Conservation (phyloP, 1,140 invertebrate genomes). For the Psix sp. region DNA sequence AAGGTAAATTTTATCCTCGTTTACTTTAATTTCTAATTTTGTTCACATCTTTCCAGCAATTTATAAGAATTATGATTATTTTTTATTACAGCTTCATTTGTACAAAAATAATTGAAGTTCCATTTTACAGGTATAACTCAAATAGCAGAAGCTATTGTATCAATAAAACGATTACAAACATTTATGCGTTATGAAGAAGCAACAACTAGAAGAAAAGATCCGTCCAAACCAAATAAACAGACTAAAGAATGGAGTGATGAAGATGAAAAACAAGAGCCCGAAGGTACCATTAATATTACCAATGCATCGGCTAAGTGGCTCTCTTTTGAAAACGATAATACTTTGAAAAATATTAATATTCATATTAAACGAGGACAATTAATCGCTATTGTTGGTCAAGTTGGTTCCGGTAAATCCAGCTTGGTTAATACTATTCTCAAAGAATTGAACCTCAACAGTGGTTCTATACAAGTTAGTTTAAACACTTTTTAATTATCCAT, state of each 20-base stretch:
- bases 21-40: no score
- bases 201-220: conserved; percentile 41
- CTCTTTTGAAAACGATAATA: conserved; percentile 67
- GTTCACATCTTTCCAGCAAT: no score
- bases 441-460: conserved; percentile 81
- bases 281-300: conserved; percentile 63
- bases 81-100: no score
- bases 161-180: conserved; percentile 82
- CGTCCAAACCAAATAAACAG: conserved; percentile 22
- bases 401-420: conserved; percentile 87
- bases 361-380: conserved; percentile 81
- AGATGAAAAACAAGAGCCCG: conserved; percentile 45
- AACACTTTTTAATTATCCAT: background rate
- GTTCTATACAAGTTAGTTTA: conserved; percentile 71
- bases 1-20: no score
- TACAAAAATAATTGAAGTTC: background rate
- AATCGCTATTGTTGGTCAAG: conserved; percentile 85
- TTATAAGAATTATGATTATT: no score
- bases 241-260: conserved; percentile 1
- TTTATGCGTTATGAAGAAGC: conserved; percentile 81
- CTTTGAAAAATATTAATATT: conserved; percentile 78
- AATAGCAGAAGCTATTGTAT: conserved; percentile 81
- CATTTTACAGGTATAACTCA: conserved; percentile 71
- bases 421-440: conserved; percentile 86
- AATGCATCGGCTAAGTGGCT: conserved; percentile 73